phyloP scores from a whole-genome alignment of 2,797 vertebrate species.

The Rallus crepitans region DNA sequence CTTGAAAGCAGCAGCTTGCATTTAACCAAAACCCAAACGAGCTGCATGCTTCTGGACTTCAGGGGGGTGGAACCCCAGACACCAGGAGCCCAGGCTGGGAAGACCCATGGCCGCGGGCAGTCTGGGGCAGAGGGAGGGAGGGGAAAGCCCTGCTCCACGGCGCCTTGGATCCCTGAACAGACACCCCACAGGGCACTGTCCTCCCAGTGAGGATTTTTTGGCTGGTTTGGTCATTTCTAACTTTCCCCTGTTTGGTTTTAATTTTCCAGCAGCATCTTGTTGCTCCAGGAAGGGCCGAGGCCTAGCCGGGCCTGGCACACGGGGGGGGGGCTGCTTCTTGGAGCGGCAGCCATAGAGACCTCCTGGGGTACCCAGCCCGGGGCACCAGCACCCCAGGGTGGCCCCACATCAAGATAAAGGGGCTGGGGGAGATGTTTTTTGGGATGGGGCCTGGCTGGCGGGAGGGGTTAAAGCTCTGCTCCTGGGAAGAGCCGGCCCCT shows the following conservation, averaged over 20 bases:
- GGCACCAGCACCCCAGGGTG: background rate
- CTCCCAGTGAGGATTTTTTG: background rate
- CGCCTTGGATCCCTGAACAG: rapidly evolving
- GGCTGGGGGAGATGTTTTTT: rapidly evolving
- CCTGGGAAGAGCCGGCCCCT: background rate
- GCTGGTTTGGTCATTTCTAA: background rate
- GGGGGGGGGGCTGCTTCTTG: too few relatives aligned
- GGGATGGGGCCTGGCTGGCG: rapidly evolving
- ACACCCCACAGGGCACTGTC: rapidly evolving
- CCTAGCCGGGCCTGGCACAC: rapidly evolving
- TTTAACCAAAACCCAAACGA: background rate
- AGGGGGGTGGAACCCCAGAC: background rate
- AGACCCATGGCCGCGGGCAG: background rate
- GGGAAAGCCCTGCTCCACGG: rapidly evolving
- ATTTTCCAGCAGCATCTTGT: background rate
- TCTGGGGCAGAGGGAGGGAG: background rate
- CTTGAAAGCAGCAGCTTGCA: background rate
- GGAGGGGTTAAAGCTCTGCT: background rate
- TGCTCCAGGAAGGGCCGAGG: rapidly evolving
- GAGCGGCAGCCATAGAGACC: too few relatives aligned
- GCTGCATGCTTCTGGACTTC: background rate
- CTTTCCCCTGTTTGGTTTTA: background rate
- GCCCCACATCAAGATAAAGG: rapidly evolving
- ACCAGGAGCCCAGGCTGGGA: background rate
- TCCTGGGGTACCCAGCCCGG: background rate